These are phyloP conservation scores for Acrobasis suavella DNA, from an alignment of 2,888 invertebrate genomes.

Conservation along the genomic window DNA sequence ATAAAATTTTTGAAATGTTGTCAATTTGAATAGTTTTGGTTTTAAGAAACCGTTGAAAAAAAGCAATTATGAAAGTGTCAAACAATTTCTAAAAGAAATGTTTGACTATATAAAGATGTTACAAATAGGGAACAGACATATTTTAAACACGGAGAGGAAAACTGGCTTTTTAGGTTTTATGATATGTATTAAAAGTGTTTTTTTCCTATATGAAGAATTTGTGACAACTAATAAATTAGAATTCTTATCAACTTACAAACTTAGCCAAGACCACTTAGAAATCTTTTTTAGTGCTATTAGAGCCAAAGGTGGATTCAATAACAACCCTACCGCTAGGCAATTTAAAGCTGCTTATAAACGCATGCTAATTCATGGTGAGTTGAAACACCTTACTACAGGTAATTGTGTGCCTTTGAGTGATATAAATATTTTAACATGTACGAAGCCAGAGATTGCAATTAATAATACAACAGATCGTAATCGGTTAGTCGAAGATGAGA, in stretches of 20 bases:
- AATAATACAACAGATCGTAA: background rate
- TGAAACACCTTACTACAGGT: slow-evolving; percentile 1
- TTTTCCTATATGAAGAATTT: background rate
- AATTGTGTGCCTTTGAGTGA: background rate
- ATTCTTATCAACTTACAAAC: background rate
- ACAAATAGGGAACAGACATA: background rate
- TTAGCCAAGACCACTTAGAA: slow-evolving; percentile 26
- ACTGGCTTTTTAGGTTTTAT: slow-evolving; percentile 3
- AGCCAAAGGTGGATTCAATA: slow-evolving; percentile 23
- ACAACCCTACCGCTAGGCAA: slow-evolving; percentile 18
- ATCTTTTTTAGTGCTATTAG: slow-evolving; percentile 24
- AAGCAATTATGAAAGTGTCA: background rate
- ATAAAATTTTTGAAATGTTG: no score
- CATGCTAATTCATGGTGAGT: background rate
- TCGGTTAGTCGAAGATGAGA: background rate
- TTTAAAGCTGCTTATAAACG: slow-evolving; percentile 3
- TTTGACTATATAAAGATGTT: background rate
- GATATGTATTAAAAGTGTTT: slow-evolving; percentile 2
- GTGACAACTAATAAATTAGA: no score
- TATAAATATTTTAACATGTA: background rate
- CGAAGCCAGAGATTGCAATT: background rate
- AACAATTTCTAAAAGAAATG: background rate
- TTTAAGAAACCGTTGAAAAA: background rate
- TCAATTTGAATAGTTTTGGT: no score
- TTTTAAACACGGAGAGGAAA: background rate